Conservation (phyloP, 2,888 invertebrate species). For the Baccha elongata region DNA sequence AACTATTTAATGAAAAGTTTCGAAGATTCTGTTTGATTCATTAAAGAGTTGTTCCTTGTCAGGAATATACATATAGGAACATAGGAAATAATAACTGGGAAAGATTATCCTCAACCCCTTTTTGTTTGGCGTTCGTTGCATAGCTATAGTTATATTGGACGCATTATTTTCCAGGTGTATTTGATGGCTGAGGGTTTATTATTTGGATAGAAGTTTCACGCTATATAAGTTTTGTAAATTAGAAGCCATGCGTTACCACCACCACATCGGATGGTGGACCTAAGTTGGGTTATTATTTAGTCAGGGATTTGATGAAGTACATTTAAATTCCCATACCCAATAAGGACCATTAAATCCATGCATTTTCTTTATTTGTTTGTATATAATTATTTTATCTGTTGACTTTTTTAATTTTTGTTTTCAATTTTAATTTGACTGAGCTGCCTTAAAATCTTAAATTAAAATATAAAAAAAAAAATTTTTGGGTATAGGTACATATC, state of each 20-base stretch:
- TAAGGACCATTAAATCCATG: no score
- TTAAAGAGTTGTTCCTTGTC: conserved; percentile 41
- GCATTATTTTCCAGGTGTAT: conserved; percentile 57
- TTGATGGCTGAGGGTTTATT: conserved; percentile 36
- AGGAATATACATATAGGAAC: no score
- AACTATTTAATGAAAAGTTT: conserved; percentile 60
- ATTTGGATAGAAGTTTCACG: conserved; percentile 1
- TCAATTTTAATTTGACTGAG: no score
- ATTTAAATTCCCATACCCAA: no score
- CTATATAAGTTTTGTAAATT: conserved; percentile 19
- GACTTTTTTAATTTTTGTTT: no score
- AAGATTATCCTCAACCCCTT: conserved; percentile 58
- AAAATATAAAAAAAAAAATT: no score
- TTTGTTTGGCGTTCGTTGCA: conserved; percentile 27
- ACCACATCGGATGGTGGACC: background rate
- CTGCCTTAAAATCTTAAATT: no score
- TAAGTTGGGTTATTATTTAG: background rate
- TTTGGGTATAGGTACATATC: no score
- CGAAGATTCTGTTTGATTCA: conserved; percentile 53
- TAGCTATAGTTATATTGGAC: conserved; percentile 22
- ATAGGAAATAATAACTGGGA: no score
- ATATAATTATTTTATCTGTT: no score
- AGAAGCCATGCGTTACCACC: background rate
- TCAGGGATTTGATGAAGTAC: background rate
- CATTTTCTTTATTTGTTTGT: no score